phyloP scores from a whole-genome alignment of 92 coral and sea anemone genomes.

The Parazoanthus atlanticus region DNA sequence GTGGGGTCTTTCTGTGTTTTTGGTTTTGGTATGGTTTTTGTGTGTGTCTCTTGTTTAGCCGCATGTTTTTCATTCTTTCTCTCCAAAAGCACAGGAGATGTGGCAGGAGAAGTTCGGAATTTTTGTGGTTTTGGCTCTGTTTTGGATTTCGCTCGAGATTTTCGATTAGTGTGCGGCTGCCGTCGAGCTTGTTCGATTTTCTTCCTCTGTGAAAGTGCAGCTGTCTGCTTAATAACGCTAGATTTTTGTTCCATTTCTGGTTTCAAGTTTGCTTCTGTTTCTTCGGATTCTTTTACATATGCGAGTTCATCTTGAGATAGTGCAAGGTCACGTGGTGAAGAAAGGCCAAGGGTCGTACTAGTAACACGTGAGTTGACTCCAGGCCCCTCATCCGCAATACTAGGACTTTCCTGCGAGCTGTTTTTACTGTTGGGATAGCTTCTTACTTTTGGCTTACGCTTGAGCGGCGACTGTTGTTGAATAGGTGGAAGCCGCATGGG shows the following conservation, averaged over 20 bases:
- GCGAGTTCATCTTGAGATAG: background rate
- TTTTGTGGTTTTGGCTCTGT: background rate
- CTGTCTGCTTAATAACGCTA: background rate
- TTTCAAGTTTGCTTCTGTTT: background rate
- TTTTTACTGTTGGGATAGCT: slow-evolving; percentile 42
- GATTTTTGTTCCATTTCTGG: background rate
- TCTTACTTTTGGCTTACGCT: slow-evolving; percentile 4
- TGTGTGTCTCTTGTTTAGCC: background rate
- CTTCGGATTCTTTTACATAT: background rate
- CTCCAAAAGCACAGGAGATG: background rate
- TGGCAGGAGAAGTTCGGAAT: background rate
- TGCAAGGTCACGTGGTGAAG: slow-evolving; percentile 13
- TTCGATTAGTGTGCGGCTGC: background rate
- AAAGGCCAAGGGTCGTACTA: slow-evolving; percentile 17
- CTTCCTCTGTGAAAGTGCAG: background rate
- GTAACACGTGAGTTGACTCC: slow-evolving; percentile 36
- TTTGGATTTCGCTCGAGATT: background rate
- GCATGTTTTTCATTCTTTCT: background rate
- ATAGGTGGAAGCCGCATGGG: slow-evolving; percentile 7
- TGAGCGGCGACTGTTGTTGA: background rate
- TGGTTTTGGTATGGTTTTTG: background rate
- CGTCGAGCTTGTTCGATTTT: slow-evolving; percentile 1
- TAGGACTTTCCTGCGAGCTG: slow-evolving; percentile 17
- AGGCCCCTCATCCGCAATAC: slow-evolving; percentile 22
- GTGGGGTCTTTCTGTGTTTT: background rate